These are phyloP conservation scores for Drosophila nigricruria DNA, from an alignment of 2,888 invertebrate genomes.

Conservation along the genomic window DNA sequence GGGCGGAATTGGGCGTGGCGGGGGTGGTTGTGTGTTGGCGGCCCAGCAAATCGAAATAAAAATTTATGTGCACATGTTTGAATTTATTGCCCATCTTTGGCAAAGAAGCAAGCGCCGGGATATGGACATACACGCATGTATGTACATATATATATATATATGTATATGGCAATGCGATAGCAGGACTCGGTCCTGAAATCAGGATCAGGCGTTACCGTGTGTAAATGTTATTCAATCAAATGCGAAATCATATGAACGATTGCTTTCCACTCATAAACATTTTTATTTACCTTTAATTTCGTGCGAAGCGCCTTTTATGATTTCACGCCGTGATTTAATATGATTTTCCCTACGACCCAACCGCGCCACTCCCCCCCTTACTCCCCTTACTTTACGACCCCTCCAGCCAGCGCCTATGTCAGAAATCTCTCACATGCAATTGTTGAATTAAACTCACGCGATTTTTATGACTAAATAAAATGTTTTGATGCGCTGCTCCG, in stretches of 20 bases:
- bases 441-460: conserved; percentile 63
- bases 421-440: conserved; percentile 28
- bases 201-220: conserved; percentile 62
- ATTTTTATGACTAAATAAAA: conserved; percentile 79
- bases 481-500: conserved; percentile 32
- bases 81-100: conserved; percentile 72
- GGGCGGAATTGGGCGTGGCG: conserved; percentile 12
- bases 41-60: conserved; percentile 77
- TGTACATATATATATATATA: not conserved
- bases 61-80: conserved; percentile 81
- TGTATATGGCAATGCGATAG: conserved; percentile 18
- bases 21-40: conserved; percentile 12
- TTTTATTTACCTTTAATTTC: conserved; percentile 81
- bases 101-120: conserved; percentile 8
- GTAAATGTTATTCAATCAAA: conserved; percentile 82
- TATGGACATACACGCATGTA: not conserved
- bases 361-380: not conserved
- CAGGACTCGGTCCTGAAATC: not conserved
- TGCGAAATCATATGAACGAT: conserved; percentile 77
- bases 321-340: conserved; percentile 68
- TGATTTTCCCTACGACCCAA: conserved; percentile 30
- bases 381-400: not conserved
- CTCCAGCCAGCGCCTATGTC: conserved; percentile 45
- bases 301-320: conserved; percentile 74
- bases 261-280: conserved; percentile 77